Evolutionary conservation across 2,113 vertebrate genomes (phyloP).

Genomic region (Passer domesticus): DNA sequence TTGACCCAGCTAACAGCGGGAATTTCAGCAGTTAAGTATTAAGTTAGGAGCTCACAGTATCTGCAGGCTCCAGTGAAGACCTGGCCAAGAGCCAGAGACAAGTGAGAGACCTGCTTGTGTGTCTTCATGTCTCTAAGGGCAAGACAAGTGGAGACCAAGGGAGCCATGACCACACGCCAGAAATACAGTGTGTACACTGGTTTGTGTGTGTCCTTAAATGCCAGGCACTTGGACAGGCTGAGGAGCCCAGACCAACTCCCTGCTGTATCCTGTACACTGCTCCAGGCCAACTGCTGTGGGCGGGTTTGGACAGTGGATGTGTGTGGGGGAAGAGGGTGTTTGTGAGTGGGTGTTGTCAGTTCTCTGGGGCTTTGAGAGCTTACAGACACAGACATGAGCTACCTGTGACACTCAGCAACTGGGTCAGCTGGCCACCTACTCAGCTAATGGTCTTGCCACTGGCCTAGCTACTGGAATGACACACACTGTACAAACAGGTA

Average conservation of each 20-base stretch:
- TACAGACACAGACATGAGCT: neutral
- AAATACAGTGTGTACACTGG: neutral
- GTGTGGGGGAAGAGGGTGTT: fast-evolving
- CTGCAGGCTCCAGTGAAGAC: neutral
- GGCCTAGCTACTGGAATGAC: neutral
- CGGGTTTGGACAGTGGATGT: fast-evolving
- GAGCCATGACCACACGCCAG: neutral
- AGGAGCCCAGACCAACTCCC: neutral
- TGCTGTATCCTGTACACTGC: neutral
- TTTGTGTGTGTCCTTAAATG: neutral
- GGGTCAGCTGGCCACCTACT: neutral
- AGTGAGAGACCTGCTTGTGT: neutral
- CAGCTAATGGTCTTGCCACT: neutral
- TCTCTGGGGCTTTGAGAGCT: neutral
- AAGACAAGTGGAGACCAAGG: neutral
- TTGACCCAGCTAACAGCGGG: neutral
- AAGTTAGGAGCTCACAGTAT: neutral
- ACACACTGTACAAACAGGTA: neutral
- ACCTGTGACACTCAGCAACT: neutral
- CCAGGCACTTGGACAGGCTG: neutral
- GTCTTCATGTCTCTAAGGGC: neutral
- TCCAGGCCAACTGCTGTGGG: neutral
- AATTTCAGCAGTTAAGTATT: neutral
- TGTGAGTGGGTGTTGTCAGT: neutral
- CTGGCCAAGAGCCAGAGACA: neutral